These are phyloP conservation scores for Pollenia amentaria DNA, from an alignment of 2,888 invertebrate genomes.

Conservation along the genomic window DNA sequence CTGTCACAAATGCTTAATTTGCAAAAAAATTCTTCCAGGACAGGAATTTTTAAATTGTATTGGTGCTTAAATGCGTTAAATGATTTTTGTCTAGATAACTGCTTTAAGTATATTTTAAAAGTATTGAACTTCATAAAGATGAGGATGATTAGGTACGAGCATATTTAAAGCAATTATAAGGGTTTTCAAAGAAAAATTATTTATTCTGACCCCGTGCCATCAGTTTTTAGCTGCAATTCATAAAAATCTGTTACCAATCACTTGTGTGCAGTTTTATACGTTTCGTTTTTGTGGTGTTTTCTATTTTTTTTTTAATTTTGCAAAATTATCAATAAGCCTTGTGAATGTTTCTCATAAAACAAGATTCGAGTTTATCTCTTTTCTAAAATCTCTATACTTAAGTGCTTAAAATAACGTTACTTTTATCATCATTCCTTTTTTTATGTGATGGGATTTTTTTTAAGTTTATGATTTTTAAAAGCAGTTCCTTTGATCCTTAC, in stretches of 20 bases:
- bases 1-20: slow-evolving; percentile 9
- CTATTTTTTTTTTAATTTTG: not conserved
- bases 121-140: slow-evolving; percentile 41
- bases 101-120: not conserved
- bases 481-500: slow-evolving; percentile 64
- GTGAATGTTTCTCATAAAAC: slow-evolving; percentile 58
- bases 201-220: not conserved
- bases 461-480: slow-evolving; percentile 65
- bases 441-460: slow-evolving; percentile 34
- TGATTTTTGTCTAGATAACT: not conserved
- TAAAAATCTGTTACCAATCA: slow-evolving; percentile 18
- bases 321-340: slow-evolving; percentile 67
- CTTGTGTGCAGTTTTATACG: not conserved
- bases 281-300: not conserved
- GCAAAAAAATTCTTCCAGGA: not conserved
- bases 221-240: slow-evolving; percentile 21
- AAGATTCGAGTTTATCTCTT: slow-evolving; percentile 62
- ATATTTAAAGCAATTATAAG: slow-evolving; percentile 49
- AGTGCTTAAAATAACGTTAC: slow-evolving; percentile 69
- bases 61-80: not conserved
- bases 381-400: slow-evolving; percentile 65
- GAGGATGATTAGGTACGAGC: slow-evolving; percentile 36
- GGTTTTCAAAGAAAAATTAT: not conserved
- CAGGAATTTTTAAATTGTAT: not conserved
- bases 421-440: slow-evolving; percentile 49